phyloP scores from a whole-genome alignment of 2,797 vertebrate species.

The Tenualosa thibaudeaui region DNA sequence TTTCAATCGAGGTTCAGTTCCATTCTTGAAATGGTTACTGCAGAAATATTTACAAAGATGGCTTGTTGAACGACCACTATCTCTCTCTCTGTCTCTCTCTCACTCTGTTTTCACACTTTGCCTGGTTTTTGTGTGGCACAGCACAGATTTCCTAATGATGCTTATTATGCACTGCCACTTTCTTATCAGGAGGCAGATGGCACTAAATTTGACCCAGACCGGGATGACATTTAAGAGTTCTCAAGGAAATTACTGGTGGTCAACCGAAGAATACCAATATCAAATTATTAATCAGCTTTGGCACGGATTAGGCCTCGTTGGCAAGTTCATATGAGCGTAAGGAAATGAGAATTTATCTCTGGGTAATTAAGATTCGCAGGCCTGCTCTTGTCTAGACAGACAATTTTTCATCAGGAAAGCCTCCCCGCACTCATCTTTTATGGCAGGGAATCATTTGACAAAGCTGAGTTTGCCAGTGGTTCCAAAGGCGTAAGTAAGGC shows the following conservation, averaged over 20 bases:
- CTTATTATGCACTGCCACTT: conserved; percentile 18
- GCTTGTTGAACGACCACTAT: neutral
- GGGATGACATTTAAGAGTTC: conserved; percentile 71
- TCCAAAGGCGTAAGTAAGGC: neutral
- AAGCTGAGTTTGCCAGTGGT: neutral
- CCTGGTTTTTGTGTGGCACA: conserved; percentile 30
- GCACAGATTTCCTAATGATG: neutral
- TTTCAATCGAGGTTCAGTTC: conserved; percentile 18
- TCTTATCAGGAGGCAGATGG: conserved; percentile 35
- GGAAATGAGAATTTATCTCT: conserved; percentile 71
- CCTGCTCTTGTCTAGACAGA: neutral
- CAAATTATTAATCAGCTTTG: conserved; percentile 65
- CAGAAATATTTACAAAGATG: conserved; percentile 12
- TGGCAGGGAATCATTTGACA: neutral
- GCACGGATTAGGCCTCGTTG: conserved; percentile 39
- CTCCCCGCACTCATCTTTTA: neutral
- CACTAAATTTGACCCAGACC: conserved; percentile 39
- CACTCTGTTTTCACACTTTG: neutral
- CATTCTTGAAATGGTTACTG: conserved; percentile 16
- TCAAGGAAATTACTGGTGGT: conserved; percentile 59
- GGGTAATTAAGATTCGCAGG: conserved; percentile 67
- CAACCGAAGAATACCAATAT: conserved; percentile 64
- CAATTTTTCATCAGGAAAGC: conserved; percentile 19
- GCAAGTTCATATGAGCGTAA: conserved; percentile 29
- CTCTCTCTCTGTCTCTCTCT: neutral